These are phyloP conservation scores for Karalla daura DNA, from an alignment of 2,797 vertebrate genomes.

Conservation along the genomic window DNA sequence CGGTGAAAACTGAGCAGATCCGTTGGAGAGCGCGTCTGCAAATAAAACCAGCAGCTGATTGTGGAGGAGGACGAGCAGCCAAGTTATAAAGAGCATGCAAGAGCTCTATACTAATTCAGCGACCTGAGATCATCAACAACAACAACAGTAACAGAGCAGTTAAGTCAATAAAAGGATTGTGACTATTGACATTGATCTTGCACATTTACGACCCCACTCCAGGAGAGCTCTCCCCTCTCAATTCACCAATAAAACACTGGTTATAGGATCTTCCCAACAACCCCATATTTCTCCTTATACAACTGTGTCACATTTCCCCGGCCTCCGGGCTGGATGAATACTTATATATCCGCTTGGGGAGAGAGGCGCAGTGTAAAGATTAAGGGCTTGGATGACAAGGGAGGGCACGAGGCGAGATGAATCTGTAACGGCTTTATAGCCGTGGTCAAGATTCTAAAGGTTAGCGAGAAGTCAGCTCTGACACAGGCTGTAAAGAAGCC, in stretches of 20 bases:
- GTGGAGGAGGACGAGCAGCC: constrained; percentile 3
- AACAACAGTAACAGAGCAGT: constrained; percentile 66
- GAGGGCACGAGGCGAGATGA: constrained; percentile 73
- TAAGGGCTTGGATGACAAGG: constrained; percentile 75
- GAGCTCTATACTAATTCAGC: constrained; percentile 54
- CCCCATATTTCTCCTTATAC: constrained; percentile 78
- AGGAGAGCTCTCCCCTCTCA: constrained; percentile 56
- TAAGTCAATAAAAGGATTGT: constrained; percentile 71
- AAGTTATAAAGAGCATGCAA: constrained; percentile 19
- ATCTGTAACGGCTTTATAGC: constrained; percentile 76
- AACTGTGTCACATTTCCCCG: constrained; percentile 73
- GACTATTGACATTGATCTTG: constrained; percentile 70
- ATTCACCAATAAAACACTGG: constrained; percentile 70
- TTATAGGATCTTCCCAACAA: constrained; percentile 74
- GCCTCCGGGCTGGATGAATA: constrained; percentile 69
- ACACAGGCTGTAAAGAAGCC: constrained; percentile 57
- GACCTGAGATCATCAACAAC: constrained; percentile 47
- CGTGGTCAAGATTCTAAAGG: constrained; percentile 79
- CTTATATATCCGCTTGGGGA: constrained; percentile 68
- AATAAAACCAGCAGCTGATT: constrained; percentile 52
- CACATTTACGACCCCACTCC: constrained; percentile 68
- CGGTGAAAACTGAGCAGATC: constrained; percentile 38
- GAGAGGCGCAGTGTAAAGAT: constrained; percentile 72
- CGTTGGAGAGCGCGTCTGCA: constrained; percentile 17
- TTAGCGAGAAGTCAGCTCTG: constrained; percentile 76